Conservation (phyloP, 2,888 invertebrate genomes). For the Galerucella pusilla region DNA sequence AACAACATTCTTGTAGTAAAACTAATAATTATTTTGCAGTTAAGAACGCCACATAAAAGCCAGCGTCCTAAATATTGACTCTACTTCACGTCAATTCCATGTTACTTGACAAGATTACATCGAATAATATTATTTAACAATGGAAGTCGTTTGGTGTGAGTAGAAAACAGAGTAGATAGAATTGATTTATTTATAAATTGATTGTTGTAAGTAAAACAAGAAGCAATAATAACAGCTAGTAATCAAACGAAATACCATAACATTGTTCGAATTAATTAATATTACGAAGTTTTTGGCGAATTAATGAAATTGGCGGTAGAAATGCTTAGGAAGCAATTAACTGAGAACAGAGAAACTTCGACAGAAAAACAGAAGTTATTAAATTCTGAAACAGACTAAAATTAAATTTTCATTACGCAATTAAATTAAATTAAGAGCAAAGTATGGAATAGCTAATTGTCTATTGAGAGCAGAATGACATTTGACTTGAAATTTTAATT, state of each 20-base stretch:
- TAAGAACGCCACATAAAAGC: background rate
- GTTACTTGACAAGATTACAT: background rate
- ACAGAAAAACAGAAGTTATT: background rate
- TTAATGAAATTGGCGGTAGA: background rate
- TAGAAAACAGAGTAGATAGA: background rate
- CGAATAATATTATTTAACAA: conserved; percentile 2
- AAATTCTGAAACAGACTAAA: background rate
- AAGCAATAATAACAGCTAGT: no score
- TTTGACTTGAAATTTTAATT: no score
- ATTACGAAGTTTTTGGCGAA: background rate
- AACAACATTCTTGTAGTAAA: background rate
- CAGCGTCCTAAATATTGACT: background rate
- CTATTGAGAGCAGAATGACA: no score
- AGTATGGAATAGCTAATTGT: no score
- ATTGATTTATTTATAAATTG: no score
- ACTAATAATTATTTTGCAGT: background rate
- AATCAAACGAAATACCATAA: no score
- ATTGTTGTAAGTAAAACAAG: no score
- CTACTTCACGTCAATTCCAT: background rate
- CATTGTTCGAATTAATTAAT: background rate
- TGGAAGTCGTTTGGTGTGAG: background rate
- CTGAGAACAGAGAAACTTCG: background rate
- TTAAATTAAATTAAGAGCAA: no score
- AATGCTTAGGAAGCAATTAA: background rate
- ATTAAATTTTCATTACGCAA: no score